Conservation (phyloP, 2,888 invertebrate genomes). For the Copidosoma aretas region DNA sequence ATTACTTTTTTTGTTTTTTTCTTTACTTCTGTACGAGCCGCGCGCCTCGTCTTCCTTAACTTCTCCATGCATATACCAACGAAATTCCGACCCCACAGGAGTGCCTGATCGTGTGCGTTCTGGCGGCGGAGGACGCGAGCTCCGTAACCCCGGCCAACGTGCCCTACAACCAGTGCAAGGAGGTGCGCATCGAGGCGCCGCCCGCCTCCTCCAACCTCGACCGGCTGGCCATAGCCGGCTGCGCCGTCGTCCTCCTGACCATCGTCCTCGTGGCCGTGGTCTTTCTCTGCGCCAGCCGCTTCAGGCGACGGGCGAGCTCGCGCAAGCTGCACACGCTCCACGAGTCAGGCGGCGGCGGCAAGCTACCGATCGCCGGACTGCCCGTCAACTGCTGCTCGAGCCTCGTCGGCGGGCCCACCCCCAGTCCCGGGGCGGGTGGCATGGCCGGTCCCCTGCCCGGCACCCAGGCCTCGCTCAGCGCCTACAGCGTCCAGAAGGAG, state of each 20-base stretch:
- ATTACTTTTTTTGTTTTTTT: too few relatives aligned
- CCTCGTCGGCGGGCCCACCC: slow-evolving; percentile 68
- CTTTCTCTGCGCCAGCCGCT: slow-evolving; percentile 85
- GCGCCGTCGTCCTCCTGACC: slow-evolving; percentile 91
- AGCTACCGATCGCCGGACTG: slow-evolving; percentile 74
- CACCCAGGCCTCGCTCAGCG: slow-evolving; percentile 82
- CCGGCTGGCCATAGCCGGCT: slow-evolving; percentile 92
- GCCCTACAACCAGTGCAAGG: slow-evolving; percentile 85
- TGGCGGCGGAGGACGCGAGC: slow-evolving; percentile 81
- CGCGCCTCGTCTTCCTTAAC: too few relatives aligned
- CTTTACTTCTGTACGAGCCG: too few relatives aligned
- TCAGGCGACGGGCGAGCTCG: slow-evolving; percentile 66
- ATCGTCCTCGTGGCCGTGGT: slow-evolving; percentile 89
- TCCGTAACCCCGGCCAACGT: slow-evolving; percentile 82
- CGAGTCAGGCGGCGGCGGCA: slow-evolving; percentile 65
- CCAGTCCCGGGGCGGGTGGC: slow-evolving; percentile 79
- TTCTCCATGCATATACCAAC: too few relatives aligned
- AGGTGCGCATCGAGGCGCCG: slow-evolving; percentile 80
- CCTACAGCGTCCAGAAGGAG: slow-evolving; percentile 85
- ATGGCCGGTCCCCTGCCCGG: slow-evolving; percentile 80
- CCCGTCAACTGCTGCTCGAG: slow-evolving; percentile 82
- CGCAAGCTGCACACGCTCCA: slow-evolving; percentile 75
- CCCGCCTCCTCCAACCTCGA: slow-evolving; percentile 90
- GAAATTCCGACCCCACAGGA: slow-evolving; percentile 68
- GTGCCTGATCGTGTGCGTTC: slow-evolving; percentile 92